These are phyloP conservation scores for Crocuta crocuta DNA, from an alignment of 2,113 vertebrate genomes.

Conservation along the genomic window DNA sequence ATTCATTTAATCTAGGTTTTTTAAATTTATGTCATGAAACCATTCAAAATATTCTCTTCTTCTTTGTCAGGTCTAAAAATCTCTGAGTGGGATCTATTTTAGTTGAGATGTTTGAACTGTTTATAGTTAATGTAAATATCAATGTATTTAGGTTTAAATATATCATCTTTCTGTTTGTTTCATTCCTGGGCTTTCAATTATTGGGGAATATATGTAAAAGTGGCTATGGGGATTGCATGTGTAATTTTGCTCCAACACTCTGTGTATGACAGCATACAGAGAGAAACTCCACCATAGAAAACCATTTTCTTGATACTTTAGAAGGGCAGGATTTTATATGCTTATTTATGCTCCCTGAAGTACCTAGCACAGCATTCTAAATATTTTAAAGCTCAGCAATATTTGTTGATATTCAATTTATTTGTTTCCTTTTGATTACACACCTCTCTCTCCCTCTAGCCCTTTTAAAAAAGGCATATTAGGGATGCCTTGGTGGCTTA, in stretches of 20 bases:
- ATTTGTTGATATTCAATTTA: not conserved
- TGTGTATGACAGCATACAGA: not conserved
- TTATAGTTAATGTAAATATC: not conserved
- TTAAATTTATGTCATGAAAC: not conserved
- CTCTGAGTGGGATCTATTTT: not conserved
- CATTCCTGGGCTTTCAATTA: not conserved
- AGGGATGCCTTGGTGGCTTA: not conserved
- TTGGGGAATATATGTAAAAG: not conserved
- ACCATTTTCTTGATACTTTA: not conserved
- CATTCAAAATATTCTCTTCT: not conserved
- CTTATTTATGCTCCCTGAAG: not conserved
- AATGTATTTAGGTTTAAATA: not conserved
- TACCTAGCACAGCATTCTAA: not conserved
- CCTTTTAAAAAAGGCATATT: not conserved
- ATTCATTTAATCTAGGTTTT: not conserved
- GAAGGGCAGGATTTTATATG: not conserved
- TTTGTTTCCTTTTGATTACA: not conserved
- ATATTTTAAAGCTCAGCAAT: constrained; percentile 1
- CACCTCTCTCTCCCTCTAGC: not conserved
- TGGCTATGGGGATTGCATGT: not conserved
- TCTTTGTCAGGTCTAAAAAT: not conserved
- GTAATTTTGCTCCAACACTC: not conserved
- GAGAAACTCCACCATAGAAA: not conserved
- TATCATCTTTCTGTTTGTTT: not conserved
- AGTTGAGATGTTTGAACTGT: not conserved